Conservation (phyloP, 2,113 vertebrate species). For the Silurus meridionalis region DNA sequence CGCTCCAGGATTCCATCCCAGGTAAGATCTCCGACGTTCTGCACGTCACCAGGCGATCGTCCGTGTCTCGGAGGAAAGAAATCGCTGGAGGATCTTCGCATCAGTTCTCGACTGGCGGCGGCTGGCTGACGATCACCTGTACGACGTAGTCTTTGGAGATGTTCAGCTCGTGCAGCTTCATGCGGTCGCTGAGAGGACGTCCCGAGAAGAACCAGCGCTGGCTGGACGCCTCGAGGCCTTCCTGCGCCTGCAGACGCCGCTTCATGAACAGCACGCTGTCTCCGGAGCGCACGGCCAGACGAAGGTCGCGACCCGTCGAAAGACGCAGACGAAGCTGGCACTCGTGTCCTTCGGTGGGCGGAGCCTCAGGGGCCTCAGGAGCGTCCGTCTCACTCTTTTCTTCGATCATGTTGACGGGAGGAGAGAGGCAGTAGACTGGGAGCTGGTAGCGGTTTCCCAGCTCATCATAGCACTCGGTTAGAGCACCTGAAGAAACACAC, state of each 20-base stretch:
- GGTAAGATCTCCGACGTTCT: background rate
- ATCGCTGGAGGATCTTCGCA: constrained; percentile 50
- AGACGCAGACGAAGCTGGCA: constrained; percentile 93
- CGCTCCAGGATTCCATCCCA: background rate
- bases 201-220: constrained; percentile 99
- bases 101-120: constrained; percentile 84
- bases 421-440: constrained; percentile 93
- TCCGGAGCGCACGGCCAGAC: constrained; percentile 84
- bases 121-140: constrained; percentile 97
- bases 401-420: constrained; percentile 98
- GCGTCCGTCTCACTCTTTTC: constrained; percentile 88
- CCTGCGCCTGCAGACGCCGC: constrained; percentile 83
- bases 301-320: constrained; percentile 93
- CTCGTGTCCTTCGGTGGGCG: constrained; percentile 84
- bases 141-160: constrained; percentile 98
- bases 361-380: constrained; percentile 77
- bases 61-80: background rate
- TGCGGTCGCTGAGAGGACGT: constrained; percentile 91
- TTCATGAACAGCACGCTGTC: constrained; percentile 97
- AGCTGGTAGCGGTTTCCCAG: constrained; percentile 98
- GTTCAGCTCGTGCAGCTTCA: constrained; percentile 95
- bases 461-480: constrained; percentile 97
- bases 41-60: background rate
- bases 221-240: constrained; percentile 82
- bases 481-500: constrained; percentile 75